Percentiles rank a stretch among this genome's conserved stretches.
These are phyloP conservation scores for Melitaea athalia DNA, from an alignment of 2,888 invertebrate species.

Conservation along the genomic window DNA sequence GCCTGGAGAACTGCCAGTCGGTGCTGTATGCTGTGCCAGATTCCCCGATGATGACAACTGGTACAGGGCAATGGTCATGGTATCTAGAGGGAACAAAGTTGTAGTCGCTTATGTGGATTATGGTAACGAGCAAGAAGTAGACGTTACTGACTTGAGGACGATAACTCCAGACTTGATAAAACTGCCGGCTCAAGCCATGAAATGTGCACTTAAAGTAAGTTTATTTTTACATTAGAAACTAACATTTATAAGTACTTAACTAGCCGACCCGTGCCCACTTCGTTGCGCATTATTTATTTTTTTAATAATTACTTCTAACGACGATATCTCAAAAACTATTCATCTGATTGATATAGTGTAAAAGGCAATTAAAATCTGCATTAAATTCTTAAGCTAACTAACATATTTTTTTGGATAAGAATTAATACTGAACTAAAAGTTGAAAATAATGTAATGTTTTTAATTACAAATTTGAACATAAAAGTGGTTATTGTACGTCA, in stretches of 20 bases:
- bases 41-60: constrained; percentile 91
- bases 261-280: no score
- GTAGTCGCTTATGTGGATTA: constrained; percentile 95
- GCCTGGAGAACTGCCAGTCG: constrained; percentile 77
- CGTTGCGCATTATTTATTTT: no score
- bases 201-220: constrained; percentile 86
- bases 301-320: no score
- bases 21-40: constrained; percentile 89
- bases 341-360: no score
- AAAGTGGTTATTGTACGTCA: no score
- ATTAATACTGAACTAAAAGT: no score
- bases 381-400: no score
- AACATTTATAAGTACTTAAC: neutral
- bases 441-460: no score
- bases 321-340: no score
- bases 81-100: constrained; percentile 81
- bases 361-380: no score
- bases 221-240: neutral
- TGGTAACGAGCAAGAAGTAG: constrained; percentile 94
- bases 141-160: constrained; percentile 81
- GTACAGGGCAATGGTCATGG: constrained; percentile 93
- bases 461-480: no score
- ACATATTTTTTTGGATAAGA: no score
- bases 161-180: constrained; percentile 85
- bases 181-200: constrained; percentile 88